These are phyloP conservation scores for Heteronetta atricapilla DNA, from an alignment of 2,113 vertebrate genomes.

Conservation along the genomic window DNA sequence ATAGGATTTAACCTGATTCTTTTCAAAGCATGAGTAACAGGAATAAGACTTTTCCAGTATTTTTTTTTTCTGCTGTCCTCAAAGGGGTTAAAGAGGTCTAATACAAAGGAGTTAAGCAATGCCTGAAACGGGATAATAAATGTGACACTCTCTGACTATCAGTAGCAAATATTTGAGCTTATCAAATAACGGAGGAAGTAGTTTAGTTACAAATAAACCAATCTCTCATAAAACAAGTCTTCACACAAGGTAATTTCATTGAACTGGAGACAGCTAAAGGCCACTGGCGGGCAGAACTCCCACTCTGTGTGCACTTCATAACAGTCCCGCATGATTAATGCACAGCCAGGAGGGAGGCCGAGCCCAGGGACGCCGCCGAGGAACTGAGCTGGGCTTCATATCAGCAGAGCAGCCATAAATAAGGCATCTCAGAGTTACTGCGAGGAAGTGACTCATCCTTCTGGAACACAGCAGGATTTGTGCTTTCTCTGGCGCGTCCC, in stretches of 20 bases:
- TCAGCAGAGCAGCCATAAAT: constrained; percentile 79
- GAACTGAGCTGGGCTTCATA: constrained; percentile 60
- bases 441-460: constrained; percentile 82
- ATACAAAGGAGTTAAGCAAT: constrained; percentile 74
- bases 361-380: constrained; percentile 29
- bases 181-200: constrained; percentile 87
- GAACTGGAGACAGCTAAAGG: constrained; percentile 82
- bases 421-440: constrained; percentile 74
- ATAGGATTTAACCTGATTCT: neutral
- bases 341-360: constrained; percentile 60
- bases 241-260: constrained; percentile 80
- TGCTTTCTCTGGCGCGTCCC: neutral
- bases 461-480: constrained; percentile 76
- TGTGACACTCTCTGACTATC: constrained; percentile 84
- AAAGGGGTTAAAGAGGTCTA: constrained; percentile 72
- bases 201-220: constrained; percentile 88
- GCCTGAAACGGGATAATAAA: constrained; percentile 79
- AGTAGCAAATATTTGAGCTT: constrained; percentile 88
- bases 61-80: neutral
- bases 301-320: constrained; percentile 63
- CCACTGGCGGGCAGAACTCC: constrained; percentile 74
- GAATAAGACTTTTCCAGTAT: neutral
- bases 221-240: constrained; percentile 84
- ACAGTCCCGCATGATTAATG: constrained; percentile 79
- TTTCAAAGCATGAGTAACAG: neutral